Percentiles rank a stretch among this genome's conserved stretches.
These are phyloP conservation scores for Melanocharis versteri DNA, from an alignment of 2,113 vertebrate species.

Conservation along the genomic window DNA sequence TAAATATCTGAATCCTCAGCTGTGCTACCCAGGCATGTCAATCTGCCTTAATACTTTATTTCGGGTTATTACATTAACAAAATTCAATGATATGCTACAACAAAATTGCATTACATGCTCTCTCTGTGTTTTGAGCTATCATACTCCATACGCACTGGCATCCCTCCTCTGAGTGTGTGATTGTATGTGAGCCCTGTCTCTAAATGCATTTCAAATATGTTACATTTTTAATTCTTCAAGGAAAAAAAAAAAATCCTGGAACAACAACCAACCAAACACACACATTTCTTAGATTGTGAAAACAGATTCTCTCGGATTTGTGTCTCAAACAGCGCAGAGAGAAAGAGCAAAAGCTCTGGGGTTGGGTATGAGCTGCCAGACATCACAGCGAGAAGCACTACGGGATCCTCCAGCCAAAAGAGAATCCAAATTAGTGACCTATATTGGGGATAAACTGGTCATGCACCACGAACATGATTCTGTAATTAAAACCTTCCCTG, in stretches of 20 bases:
- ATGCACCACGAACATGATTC: background rate
- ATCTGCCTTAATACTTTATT: constrained; percentile 37
- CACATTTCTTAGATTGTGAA: background rate
- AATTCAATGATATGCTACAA: constrained; percentile 16
- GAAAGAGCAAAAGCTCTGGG: background rate
- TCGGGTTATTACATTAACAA: constrained; percentile 28
- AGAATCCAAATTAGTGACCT: constrained; percentile 27
- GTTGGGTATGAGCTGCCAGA: background rate
- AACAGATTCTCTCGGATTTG: background rate
- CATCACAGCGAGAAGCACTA: background rate
- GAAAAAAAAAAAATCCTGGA: background rate
- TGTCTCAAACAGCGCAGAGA: background rate
- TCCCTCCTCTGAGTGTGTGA: background rate
- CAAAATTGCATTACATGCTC: constrained; percentile 10
- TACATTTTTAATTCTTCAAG: background rate
- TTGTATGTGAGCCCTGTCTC: background rate
- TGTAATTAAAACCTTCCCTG: constrained; percentile 1
- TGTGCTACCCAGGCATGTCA: background rate
- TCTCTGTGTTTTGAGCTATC: background rate
- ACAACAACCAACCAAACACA: background rate
- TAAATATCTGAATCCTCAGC: constrained; percentile 27
- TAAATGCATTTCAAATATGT: background rate
- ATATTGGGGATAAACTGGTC: background rate
- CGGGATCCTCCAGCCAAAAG: background rate
- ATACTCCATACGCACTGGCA: background rate